A percentile compares a stretch with the other conserved stretches of the same genome.
phyloP scores from a whole-genome alignment of 2,797 vertebrate genomes.

The Pangasius sanitwongsei region DNA sequence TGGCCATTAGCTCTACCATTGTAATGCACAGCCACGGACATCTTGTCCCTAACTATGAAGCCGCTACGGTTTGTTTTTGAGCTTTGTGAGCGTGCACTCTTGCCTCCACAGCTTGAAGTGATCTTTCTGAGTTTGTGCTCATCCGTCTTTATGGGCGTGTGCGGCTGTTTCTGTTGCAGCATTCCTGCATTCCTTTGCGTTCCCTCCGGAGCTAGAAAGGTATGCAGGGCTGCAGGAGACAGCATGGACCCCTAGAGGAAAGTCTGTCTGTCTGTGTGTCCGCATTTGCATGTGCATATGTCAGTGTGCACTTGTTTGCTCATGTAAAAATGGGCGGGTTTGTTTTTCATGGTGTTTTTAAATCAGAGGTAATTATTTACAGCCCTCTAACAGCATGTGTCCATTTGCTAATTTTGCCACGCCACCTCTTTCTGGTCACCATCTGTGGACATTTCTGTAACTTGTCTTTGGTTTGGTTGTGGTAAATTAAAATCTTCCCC shows the following conservation, averaged over 20 bases:
- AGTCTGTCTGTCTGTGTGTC: background rate
- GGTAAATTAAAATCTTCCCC: background rate
- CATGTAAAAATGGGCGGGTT: background rate
- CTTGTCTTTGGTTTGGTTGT: background rate
- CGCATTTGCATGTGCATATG: slow-evolving; percentile 9
- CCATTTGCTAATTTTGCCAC: background rate
- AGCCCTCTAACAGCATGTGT: background rate
- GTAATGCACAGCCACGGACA: background rate
- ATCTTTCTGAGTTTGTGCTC: slow-evolving; percentile 29
- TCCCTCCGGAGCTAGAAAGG: slow-evolving; percentile 30
- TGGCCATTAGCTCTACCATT: background rate
- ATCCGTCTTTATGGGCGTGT: slow-evolving; percentile 45
- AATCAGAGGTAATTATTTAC: background rate
- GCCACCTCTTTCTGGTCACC: background rate
- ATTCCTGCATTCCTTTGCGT: slow-evolving; percentile 44
- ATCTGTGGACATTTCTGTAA: background rate
- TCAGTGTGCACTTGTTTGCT: background rate
- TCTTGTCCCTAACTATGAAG: slow-evolving; percentile 3
- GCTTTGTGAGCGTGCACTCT: background rate
- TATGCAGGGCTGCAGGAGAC: slow-evolving; percentile 30
- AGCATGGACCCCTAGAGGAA: slow-evolving; percentile 9
- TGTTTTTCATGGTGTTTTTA: background rate
- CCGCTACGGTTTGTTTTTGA: background rate
- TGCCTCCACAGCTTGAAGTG: slow-evolving; percentile 42
- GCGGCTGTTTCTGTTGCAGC: slow-evolving; percentile 49